Evolutionary conservation across 2,113 vertebrate species (phyloP).

Genomic region (Pygoscelis antarcticus): DNA sequence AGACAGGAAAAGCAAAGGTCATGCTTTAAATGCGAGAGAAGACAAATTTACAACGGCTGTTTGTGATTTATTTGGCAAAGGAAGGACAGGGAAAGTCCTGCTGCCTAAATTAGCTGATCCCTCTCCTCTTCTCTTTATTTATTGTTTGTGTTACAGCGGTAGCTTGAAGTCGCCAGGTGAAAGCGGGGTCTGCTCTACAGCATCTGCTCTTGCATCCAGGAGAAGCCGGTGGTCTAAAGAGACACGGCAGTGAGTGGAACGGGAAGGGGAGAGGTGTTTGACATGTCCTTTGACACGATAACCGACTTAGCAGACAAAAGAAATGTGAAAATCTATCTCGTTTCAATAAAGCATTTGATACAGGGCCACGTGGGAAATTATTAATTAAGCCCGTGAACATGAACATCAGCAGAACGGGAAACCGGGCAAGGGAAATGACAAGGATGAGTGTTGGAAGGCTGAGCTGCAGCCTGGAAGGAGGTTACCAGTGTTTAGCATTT

Average conservation of each 20-base stretch:
- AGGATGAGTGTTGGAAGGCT: neutral
- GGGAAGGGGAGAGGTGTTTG: neutral
- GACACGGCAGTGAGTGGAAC: accelerated
- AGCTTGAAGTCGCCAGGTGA: neutral
- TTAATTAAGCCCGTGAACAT: neutral
- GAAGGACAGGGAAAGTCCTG: neutral
- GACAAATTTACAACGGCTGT: neutral
- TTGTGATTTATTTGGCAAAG: neutral
- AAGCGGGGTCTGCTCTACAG: neutral
- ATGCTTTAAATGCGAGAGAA: neutral
- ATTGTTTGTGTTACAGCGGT: neutral
- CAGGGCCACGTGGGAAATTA: neutral
- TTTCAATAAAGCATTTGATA: neutral
- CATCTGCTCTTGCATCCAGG: neutral
- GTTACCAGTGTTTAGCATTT: constrained; percentile 31
- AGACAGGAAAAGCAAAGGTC: neutral
- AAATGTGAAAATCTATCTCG: neutral
- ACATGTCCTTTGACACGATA: neutral
- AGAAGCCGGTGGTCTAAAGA: neutral
- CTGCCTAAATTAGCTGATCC: neutral
- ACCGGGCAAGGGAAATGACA: neutral
- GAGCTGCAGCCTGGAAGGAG: constrained; percentile 19
- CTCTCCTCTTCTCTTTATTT: neutral
- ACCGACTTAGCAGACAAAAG: neutral
- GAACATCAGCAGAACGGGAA: neutral